Conservation (phyloP, 2,113 vertebrate species). For the Chloropsis hardwickii region DNA sequence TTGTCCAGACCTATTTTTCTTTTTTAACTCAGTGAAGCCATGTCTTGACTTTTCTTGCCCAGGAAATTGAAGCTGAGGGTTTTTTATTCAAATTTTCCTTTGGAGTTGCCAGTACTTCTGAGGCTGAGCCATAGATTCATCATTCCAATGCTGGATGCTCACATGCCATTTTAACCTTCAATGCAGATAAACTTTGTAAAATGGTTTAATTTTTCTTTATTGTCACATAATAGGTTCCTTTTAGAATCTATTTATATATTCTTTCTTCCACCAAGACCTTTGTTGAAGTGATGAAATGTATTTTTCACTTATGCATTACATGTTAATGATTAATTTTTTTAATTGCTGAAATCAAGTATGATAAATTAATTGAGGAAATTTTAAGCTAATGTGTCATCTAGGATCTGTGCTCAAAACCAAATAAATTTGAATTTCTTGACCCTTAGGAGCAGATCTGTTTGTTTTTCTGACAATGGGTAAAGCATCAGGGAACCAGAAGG, state of each 20-base stretch:
- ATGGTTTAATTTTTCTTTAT: neutral
- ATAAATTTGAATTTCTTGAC: neutral
- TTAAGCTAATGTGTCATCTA: neutral
- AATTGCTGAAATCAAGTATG: neutral
- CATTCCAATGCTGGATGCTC: neutral
- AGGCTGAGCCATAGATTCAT: neutral
- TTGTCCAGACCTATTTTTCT: neutral
- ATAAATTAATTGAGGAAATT: neutral
- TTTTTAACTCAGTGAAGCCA: neutral
- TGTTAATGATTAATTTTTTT: neutral
- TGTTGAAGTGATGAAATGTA: neutral
- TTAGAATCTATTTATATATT: neutral
- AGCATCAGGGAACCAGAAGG: neutral
- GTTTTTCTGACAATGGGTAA: neutral
- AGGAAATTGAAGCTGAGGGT: neutral
- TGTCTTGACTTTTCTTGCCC: neutral
- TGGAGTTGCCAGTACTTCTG: neutral
- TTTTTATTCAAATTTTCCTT: neutral
- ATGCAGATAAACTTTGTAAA: neutral
- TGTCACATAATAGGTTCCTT: neutral
- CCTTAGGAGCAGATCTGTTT: neutral
- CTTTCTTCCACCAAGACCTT: neutral
- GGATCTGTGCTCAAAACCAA: neutral
- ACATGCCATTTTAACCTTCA: neutral
- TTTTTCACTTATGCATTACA: neutral